Base-by-base conservation (phyloP, 2,888 invertebrate species). In the Tholera decimalis region DNA sequence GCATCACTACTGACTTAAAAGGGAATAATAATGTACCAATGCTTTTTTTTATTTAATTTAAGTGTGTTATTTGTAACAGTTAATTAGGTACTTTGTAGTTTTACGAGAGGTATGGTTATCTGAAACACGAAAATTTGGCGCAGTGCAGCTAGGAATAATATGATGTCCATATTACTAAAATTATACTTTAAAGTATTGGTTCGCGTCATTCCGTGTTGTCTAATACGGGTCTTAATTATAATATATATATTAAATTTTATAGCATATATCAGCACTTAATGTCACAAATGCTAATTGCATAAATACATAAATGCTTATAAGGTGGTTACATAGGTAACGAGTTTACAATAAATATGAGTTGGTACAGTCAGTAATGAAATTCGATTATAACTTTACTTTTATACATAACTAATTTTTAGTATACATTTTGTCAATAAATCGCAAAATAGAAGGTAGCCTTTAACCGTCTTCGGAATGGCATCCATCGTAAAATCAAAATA, bases 161-260 rank as follows among this genome's bases (percentile, higher is more conserved):
- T 9, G 15, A 69, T 33, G 61, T 67, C 70, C 51, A 51, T 70
- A 28, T 28, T 35, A 39, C n/a, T 41, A 41, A 47, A 41, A 35
- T 28, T 3, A 26, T 43, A 20, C 24, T 35, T 69, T n/a, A 2
- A 35, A 46, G n/a, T 39, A 41, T 41, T 41, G 22, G n/a, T 24
- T 41, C 28, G 20, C 39, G 15, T 46, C 8, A 13, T 28, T 39
- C 28, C 26, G 44, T 61, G 22, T 69, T 47, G 33, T 33, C 8
- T 39, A 51, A 61, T 46, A 49, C 51, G 70, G 70, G 67, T 68
- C 26, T 47, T 35, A 70, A 35, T 69, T 20, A 59, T 47, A n/a
- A n/a, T n/a, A n/a, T n/a, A n/a, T n/a, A n/a, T n/a, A n/a, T n/a
- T n/a, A n/a, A n/a, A n/a, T n/a, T n/a, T n/a, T n/a, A n/a, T n/a